phyloP scores from a whole-genome alignment of 2,113 vertebrate genomes.

The Rhea americana region DNA sequence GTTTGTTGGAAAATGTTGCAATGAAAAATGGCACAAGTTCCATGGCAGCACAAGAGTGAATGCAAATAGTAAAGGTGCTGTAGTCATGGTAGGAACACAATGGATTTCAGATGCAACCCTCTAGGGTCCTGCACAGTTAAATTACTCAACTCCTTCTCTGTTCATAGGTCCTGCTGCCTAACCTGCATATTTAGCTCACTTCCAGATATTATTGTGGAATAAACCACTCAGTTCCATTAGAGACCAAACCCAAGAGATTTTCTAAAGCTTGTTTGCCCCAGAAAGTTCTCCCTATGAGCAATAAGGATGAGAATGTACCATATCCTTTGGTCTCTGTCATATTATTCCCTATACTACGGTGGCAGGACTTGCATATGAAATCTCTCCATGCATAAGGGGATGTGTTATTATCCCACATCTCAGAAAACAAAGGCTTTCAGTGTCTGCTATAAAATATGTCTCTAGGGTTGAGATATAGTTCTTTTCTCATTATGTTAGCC shows the following conservation, averaged over 20 bases:
- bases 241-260: neutral
- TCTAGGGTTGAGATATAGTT: neutral
- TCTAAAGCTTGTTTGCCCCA: neutral
- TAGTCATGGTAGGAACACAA: neutral
- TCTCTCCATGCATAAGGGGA: neutral
- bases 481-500: neutral
- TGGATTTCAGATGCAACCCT: neutral
- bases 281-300: neutral
- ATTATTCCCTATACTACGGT: accelerated
- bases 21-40: neutral
- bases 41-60: neutral
- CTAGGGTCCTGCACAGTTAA: neutral
- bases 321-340: neutral
- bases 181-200: neutral
- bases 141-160: neutral
- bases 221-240: neutral
- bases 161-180: neutral
- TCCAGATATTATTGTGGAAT: neutral
- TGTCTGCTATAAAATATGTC: neutral
- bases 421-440: neutral
- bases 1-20: neutral
- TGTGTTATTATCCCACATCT: neutral
- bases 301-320: neutral
- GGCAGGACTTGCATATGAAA: neutral
- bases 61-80: neutral